phyloP scores from a whole-genome alignment of 2,797 vertebrate genomes.

The Trachurus trachurus region DNA sequence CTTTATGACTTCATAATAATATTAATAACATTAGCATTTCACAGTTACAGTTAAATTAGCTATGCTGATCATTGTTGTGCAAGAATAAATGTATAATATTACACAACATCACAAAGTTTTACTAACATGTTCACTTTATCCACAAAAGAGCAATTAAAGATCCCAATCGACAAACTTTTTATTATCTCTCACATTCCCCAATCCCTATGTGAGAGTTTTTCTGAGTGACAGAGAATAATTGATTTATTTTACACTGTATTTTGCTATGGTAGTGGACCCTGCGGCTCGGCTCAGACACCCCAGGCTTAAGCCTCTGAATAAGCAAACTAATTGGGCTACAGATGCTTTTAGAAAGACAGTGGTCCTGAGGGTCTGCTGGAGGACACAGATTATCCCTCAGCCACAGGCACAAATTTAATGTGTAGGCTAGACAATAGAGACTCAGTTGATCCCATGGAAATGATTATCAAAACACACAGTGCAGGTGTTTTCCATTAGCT shows the following conservation, averaged over 20 bases:
- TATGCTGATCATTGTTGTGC: neutral
- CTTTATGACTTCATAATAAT: neutral
- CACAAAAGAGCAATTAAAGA: neutral
- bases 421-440: constrained; percentile 58
- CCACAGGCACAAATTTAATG: constrained; percentile 74
- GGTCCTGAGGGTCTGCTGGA: constrained; percentile 64
- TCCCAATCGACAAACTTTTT: neutral
- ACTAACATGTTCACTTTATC: neutral
- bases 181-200: neutral
- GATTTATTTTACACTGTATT: constrained; percentile 25
- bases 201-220: constrained; percentile 1
- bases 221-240: constrained; percentile 17
- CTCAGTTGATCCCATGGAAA: constrained; percentile 37
- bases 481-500: constrained; percentile 68
- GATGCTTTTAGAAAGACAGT: constrained; percentile 71
- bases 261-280: constrained; percentile 16
- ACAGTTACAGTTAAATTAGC: neutral
- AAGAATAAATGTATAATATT: neutral
- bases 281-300: constrained; percentile 37
- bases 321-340: constrained; percentile 70
- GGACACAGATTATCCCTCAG: constrained; percentile 69
- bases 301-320: constrained; percentile 44
- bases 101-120: neutral
- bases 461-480: constrained; percentile 47
- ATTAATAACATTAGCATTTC: neutral